phyloP scores from a whole-genome alignment of 2,888 invertebrate genomes.

The Zygaena filipendulae region DNA sequence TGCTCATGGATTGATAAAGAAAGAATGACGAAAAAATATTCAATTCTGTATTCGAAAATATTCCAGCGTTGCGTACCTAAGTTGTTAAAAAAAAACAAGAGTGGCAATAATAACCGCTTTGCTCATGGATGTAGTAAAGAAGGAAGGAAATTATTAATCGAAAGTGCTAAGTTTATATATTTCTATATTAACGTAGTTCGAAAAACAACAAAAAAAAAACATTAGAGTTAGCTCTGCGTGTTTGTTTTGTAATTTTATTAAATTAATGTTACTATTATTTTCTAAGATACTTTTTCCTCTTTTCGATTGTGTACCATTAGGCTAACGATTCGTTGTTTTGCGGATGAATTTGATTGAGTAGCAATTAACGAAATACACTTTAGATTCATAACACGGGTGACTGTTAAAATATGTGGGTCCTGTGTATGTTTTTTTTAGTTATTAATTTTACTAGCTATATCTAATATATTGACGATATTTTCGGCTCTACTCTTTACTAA shows the following conservation, averaged over 20 bases:
- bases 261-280: constrained; percentile 64
- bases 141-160: constrained; percentile 31
- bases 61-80: no score
- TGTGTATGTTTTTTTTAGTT: no score
- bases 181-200: constrained; percentile 23
- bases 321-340: no score
- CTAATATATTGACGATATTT: no score
- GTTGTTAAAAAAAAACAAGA: no score
- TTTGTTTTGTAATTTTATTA: constrained; percentile 34
- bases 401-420: no score
- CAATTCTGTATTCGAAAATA: constrained; percentile 15
- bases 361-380: no score
- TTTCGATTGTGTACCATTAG: constrained; percentile 58
- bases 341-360: no score
- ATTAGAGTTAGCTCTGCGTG: background rate
- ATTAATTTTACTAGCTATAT: no score
- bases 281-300: constrained; percentile 46
- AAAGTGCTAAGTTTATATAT: constrained; percentile 35
- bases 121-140: no score
- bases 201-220: constrained; percentile 2
- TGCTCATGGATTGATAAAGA: constrained; percentile 29
- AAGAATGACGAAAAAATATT: constrained; percentile 18
- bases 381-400: no score
- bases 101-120: constrained; percentile 37
- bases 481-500: no score